Percentiles rank a stretch among this genome's conserved stretches.
Conservation (phyloP, 2,797 vertebrate species). For the Hozukius guyotensis region DNA sequence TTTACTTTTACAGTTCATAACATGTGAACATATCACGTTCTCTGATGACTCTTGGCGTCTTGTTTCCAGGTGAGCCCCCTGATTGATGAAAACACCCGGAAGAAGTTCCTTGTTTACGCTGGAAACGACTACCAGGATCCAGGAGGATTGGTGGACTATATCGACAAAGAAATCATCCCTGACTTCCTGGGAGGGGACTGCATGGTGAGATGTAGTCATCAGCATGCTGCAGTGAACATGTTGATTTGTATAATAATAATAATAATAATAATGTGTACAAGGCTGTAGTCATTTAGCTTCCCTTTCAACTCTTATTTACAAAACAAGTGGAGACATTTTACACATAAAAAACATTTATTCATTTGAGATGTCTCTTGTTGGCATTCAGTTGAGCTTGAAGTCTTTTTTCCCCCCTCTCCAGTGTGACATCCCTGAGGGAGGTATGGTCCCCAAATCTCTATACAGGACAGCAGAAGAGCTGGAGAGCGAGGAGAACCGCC, state of each 20-base stretch:
- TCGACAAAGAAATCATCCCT: conserved; percentile 91
- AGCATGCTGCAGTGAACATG: background rate
- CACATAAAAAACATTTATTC: background rate
- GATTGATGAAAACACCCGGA: conserved; percentile 96
- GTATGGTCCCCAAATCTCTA: conserved; percentile 92
- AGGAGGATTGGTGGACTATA: conserved; percentile 94
- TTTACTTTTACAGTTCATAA: background rate
- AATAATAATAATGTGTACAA: too few relatives aligned
- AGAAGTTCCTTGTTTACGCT: conserved; percentile 95
- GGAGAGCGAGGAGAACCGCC: conserved; percentile 89
- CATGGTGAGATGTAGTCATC: conserved; percentile 82
- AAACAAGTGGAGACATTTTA: background rate
- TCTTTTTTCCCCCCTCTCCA: conserved; percentile 40
- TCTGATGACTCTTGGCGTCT: background rate
- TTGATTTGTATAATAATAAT: background rate
- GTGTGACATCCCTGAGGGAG: conserved; percentile 95
- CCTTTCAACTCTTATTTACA: background rate
- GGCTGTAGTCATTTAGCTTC: background rate
- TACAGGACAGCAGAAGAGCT: conserved; percentile 93
- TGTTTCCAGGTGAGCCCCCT: conserved; percentile 91
- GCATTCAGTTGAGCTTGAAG: background rate
- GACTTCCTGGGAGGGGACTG: conserved; percentile 94
- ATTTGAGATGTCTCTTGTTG: background rate
- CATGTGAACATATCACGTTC: background rate
- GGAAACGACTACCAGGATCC: conserved; percentile 95